phyloP scores from a whole-genome alignment of 2,888 invertebrate species.

The Campoletis raptor region DNA sequence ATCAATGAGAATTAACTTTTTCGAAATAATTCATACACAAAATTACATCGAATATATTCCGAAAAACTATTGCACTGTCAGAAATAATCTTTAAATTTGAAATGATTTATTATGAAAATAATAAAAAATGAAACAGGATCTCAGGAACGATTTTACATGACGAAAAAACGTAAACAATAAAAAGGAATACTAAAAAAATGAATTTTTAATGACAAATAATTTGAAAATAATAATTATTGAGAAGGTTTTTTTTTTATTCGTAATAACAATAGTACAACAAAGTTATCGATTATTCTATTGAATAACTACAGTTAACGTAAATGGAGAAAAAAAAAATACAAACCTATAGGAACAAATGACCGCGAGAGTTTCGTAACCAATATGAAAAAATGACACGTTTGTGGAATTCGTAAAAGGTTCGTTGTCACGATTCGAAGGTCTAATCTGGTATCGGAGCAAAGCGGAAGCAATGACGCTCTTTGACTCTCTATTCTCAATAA shows the following conservation, averaged over 20 bases:
- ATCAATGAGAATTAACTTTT: not conserved
- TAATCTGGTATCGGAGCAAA: slow-evolving; percentile 26
- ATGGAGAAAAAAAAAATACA: not conserved
- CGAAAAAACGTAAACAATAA: not conserved
- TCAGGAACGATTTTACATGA: not conserved
- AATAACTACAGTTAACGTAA: not conserved
- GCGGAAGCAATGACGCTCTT: slow-evolving; percentile 60
- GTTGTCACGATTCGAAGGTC: slow-evolving; percentile 59
- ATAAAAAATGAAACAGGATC: not conserved
- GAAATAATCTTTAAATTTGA: not conserved
- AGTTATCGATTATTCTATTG: not conserved
- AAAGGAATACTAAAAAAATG: not conserved
- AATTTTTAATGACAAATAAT: not conserved
- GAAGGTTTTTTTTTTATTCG: too few relatives aligned
- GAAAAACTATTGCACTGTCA: not conserved
- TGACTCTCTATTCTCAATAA: slow-evolving; percentile 61
- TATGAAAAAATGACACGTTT: slow-evolving; percentile 34
- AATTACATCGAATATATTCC: not conserved
- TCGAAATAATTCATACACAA: not conserved
- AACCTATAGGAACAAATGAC: not conserved
- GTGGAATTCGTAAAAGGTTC: slow-evolving; percentile 46
- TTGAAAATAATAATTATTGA: not conserved
- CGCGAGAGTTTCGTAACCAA: slow-evolving; percentile 53
- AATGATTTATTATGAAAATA: not conserved
- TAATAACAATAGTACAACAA: too few relatives aligned